Conservation (phyloP, 2,113 vertebrate genomes). For the Columba livia region DNA sequence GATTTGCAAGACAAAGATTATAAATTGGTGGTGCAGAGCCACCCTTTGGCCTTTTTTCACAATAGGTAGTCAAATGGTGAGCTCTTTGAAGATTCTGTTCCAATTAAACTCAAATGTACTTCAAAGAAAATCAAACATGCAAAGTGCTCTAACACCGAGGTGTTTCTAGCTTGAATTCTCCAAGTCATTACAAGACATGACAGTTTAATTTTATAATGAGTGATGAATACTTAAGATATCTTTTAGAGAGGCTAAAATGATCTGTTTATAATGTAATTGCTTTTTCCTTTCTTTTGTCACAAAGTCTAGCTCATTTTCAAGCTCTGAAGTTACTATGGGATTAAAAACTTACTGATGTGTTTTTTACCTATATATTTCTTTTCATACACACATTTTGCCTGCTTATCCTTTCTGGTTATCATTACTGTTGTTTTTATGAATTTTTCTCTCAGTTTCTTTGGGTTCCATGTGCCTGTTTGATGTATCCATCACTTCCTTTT, state of each 20-base stretch:
- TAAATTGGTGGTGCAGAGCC: not conserved
- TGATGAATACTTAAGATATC: not conserved
- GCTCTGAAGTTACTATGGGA: not conserved
- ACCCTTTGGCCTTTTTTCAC: constrained; percentile 28
- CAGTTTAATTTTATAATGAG: constrained; percentile 29
- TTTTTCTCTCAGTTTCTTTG: not conserved
- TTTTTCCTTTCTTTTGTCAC: not conserved
- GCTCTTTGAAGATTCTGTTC: constrained; percentile 36
- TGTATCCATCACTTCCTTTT: not conserved
- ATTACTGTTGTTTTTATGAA: not conserved
- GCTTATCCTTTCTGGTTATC: not conserved
- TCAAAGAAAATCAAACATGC: constrained; percentile 38
- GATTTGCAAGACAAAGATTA: not conserved
- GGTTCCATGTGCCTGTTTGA: not conserved
- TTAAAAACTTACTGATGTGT: not conserved
- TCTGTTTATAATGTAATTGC: not conserved
- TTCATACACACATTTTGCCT: not conserved
- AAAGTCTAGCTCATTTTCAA: not conserved
- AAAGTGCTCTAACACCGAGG: not conserved
- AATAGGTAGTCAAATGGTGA: constrained; percentile 9
- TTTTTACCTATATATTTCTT: not conserved
- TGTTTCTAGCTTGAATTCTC: constrained; percentile 22
- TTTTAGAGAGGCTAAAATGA: not conserved
- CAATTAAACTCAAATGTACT: constrained; percentile 26
- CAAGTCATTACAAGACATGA: constrained; percentile 1